Percentiles rank a stretch among this genome's conserved stretches.
Conservation (phyloP, 2,888 invertebrate species). For the Leptinotarsa juncta region DNA sequence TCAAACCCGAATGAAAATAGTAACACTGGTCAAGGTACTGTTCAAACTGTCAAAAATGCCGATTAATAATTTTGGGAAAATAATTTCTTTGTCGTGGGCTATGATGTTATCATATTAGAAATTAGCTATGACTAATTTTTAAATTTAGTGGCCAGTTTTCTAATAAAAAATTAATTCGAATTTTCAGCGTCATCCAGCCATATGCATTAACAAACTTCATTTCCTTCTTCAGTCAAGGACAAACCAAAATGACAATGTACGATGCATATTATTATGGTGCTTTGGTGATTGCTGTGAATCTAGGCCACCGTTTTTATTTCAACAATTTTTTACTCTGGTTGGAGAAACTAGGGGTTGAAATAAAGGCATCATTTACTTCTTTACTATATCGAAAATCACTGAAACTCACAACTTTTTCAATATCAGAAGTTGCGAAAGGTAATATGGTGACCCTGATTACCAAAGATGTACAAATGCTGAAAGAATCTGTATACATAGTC, state of each 20-base stretch:
- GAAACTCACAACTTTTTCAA: constrained; percentile 66
- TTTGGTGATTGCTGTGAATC: constrained; percentile 77
- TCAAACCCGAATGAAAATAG: too few relatives aligned
- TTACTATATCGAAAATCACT: constrained; percentile 48
- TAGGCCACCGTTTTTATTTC: constrained; percentile 72
- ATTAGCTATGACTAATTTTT: too few relatives aligned
- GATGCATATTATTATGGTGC: constrained; percentile 80
- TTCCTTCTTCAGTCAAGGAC: constrained; percentile 51
- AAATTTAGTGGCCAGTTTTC: too few relatives aligned
- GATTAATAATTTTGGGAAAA: too few relatives aligned
- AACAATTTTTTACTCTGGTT: constrained; percentile 82
- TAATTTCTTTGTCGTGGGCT: too few relatives aligned
- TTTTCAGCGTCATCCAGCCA: constrained; percentile 48
- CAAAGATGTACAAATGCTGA: neutral
- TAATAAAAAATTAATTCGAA: too few relatives aligned
- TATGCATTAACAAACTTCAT: constrained; percentile 54
- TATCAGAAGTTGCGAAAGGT: constrained; percentile 78
- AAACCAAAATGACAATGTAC: constrained; percentile 46
- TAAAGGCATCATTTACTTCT: constrained; percentile 34
- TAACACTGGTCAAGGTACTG: too few relatives aligned
- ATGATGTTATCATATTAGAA: too few relatives aligned
- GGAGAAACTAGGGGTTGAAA: constrained; percentile 77
- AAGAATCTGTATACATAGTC: constrained; percentile 81
- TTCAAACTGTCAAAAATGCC: too few relatives aligned
- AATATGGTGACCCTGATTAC: constrained; percentile 87